A percentile compares a stretch with the other conserved stretches of the same genome.
These are phyloP conservation scores for Merodon equestris DNA, from an alignment of 2,888 invertebrate genomes.

Conservation along the genomic window DNA sequence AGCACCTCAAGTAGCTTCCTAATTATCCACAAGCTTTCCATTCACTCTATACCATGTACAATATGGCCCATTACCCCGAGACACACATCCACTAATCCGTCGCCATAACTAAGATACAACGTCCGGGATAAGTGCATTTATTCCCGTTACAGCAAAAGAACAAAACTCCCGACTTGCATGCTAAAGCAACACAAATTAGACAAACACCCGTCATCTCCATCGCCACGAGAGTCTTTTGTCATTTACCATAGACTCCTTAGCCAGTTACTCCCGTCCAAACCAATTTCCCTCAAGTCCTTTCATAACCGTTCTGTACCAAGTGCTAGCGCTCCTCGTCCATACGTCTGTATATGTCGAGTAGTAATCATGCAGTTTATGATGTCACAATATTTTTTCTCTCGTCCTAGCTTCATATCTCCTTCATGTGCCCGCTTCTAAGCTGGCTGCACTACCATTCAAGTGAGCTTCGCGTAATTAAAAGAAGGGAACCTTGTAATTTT, in stretches of 20 bases:
- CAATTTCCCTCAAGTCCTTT: not conserved
- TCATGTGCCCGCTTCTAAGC: too few relatives aligned
- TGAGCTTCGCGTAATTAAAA: constrained; percentile 50
- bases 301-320: not conserved
- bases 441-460: constrained; percentile 36
- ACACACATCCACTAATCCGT: not conserved
- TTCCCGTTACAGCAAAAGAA: not conserved
- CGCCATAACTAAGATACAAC: constrained; percentile 32
- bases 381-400: constrained; percentile 12
- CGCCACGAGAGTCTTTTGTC: constrained; percentile 19
- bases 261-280: constrained; percentile 14
- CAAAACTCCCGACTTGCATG: constrained; percentile 22
- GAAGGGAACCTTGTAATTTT: constrained; percentile 55
- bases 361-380: constrained; percentile 46
- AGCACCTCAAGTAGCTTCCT: not conserved
- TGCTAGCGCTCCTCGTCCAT: constrained; percentile 8
- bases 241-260: constrained; percentile 8
- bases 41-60: not conserved
- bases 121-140: constrained; percentile 24
- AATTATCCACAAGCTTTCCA: too few relatives aligned
- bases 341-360: constrained; percentile 39
- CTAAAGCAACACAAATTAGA: constrained; percentile 27
- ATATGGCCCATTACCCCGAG: not conserved
- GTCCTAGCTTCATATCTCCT: constrained; percentile 5
- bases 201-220: constrained; percentile 48